Conservation (phyloP, 2,888 invertebrate species). For the Apodemia hepburni region DNA sequence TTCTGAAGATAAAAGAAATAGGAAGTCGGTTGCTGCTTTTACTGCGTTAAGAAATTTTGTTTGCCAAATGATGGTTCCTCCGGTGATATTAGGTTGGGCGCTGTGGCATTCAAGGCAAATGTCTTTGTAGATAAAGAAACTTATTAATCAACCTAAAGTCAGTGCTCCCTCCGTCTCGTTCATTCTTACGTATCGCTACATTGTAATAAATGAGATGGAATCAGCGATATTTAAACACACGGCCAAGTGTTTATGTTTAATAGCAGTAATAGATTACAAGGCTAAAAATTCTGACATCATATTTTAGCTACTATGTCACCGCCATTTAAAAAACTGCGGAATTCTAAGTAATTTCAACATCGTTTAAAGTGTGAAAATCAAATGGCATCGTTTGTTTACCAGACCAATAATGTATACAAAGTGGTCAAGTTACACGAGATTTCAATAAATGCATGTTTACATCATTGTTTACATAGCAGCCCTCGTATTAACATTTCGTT, state of each 20-base stretch:
- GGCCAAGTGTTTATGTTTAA: background rate
- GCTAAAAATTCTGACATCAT: slow-evolving; percentile 3
- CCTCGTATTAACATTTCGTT: too few relatives aligned
- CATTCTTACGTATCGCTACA: too few relatives aligned
- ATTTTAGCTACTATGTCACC: background rate
- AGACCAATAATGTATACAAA: background rate
- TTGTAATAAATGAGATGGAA: too few relatives aligned
- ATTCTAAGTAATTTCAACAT: background rate
- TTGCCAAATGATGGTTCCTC: too few relatives aligned
- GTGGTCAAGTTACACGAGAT: background rate
- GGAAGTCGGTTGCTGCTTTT: too few relatives aligned
- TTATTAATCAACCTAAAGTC: background rate
- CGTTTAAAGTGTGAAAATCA: slow-evolving; percentile 9
- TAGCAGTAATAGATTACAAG: background rate
- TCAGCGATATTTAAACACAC: background rate
- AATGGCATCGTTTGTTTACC: background rate
- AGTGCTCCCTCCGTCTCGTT: too few relatives aligned
- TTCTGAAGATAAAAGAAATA: too few relatives aligned
- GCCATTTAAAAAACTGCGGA: slow-evolving; percentile 5
- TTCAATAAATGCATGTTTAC: background rate
- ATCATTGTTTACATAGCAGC: background rate
- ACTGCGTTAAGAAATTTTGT: too few relatives aligned
- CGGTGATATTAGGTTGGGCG: too few relatives aligned
- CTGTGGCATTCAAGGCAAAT: too few relatives aligned
- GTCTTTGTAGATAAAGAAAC: too few relatives aligned